phyloP scores from a whole-genome alignment of 1,140 invertebrate species.

The Drosophila orena region DNA sequence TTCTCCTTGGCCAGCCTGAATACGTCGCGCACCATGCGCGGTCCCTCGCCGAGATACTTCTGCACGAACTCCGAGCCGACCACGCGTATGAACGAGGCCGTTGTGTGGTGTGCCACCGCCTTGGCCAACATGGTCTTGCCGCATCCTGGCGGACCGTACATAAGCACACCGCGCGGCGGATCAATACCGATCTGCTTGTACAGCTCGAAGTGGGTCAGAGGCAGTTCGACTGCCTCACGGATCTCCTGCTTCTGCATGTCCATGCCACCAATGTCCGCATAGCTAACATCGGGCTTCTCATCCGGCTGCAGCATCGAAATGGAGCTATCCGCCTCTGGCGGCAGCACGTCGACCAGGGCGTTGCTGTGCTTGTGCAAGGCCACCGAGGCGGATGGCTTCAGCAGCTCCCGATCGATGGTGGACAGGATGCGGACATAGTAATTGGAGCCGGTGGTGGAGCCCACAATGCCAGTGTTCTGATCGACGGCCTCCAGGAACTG shows the following conservation, averaged over 20 bases:
- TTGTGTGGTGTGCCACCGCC: conserved; percentile 99
- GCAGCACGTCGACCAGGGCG: conserved; percentile 98
- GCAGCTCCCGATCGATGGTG: conserved; percentile 97
- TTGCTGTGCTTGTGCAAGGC: conserved; percentile 99
- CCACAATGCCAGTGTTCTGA: conserved; percentile 97
- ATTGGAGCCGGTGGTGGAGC: conserved; percentile 94
- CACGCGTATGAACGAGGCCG: conserved; percentile 99
- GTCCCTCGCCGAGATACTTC: conserved; percentile 99
- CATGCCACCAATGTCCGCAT: conserved; percentile 99
- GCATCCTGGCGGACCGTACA: conserved; percentile 99
- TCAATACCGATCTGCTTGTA: conserved; percentile 99
- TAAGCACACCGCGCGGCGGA: conserved; percentile 98
- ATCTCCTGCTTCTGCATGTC: conserved; percentile 99
- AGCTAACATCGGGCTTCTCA: conserved; percentile 99
- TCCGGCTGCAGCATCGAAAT: conserved; percentile 97
- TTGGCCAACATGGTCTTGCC: conserved; percentile 99
- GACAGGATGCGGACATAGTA: conserved; percentile 99
- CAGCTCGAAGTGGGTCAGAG: conserved; percentile 99
- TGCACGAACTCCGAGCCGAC: conserved; percentile 99
- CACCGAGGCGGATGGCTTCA: conserved; percentile 98
- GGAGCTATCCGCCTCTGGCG: conserved; percentile 98
- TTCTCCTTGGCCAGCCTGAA: conserved; percentile 99
- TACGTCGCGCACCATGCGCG: conserved; percentile 99
- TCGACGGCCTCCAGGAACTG: conserved; percentile 99
- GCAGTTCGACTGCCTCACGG: conserved; percentile 98